A percentile compares a stretch with the other conserved stretches of the same genome.
Evolutionary conservation across 1,140 invertebrate genomes (phyloP).

Genomic region (Eciton burchellii): DNA sequence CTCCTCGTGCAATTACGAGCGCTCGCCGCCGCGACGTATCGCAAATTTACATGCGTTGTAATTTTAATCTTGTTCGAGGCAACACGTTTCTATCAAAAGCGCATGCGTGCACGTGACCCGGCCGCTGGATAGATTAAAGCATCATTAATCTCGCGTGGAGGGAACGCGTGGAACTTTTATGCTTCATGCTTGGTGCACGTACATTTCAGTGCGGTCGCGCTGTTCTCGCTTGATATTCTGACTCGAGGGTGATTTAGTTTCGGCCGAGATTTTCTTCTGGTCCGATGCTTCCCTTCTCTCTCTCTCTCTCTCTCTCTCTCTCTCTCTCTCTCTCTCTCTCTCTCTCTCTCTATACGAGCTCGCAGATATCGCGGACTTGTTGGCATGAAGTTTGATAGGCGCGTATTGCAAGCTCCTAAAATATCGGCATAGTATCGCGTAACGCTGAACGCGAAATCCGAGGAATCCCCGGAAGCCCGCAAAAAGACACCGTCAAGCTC

Average conservation of each 20-base stretch:
- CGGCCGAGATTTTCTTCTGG: neutral
- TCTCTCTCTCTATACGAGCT: no score
- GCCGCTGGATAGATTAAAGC: neutral
- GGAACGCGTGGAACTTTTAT: neutral
- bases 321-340: neutral
- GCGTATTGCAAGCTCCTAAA: conserved; percentile 12
- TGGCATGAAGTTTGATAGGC: neutral
- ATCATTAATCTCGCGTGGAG: neutral
- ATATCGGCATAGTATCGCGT: conserved; percentile 15
- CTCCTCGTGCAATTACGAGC: neutral
- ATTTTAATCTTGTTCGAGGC: neutral
- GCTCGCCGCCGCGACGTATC: neutral
- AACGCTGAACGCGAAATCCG: neutral
- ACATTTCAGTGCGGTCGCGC: no score
- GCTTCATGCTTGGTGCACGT: no score
- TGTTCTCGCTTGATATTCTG: neutral
- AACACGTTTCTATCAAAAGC: neutral
- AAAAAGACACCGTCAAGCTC: neutral
- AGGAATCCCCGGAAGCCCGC: neutral
- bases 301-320: neutral
- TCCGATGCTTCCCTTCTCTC: no score
- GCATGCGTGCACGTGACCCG: no score
- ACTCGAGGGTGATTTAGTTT: neutral
- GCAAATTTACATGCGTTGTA: conserved; percentile 12
- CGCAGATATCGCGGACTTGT: neutral